Base-by-base conservation (phyloP, 2,113 vertebrate genomes). In the Stercorarius parasiticus region DNA sequence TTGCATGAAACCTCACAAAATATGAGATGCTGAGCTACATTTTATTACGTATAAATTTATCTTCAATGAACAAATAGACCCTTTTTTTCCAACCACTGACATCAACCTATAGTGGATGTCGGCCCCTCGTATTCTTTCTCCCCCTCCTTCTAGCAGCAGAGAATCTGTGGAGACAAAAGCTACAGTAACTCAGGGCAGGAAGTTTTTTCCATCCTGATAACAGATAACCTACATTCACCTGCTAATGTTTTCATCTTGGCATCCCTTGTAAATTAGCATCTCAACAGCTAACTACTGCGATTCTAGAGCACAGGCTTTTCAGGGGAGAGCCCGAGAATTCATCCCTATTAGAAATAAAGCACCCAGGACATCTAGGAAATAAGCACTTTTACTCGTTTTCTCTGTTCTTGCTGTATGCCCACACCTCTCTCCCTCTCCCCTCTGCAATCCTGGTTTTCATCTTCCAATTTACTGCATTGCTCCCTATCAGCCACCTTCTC, bases 381-480 rank as follows among this genome's bases (percentile, higher is more conserved):
- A 15, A 61, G 50, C 10, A 17, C 0, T 2, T 92, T 90, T 55
- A 64, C 30, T 38, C 6, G 0, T 30, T 78, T 53, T 16, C 66
- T 95, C 77, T 29, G 26, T 21, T 94, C 84, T 49, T 59, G 32
- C 90, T 77, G 36, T 27, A 50, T 3, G 42, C 79, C 96, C 78
- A 47, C 81, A 64, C 25, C 8, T 93, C 77, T 58, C 66, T 19
- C n/a, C 67, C 64, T 45, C 80, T 92, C 72, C 83, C 77, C 81
- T 89, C 47, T 0, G 0, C 88, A 94, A 73, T 86, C 79, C 85
- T 6, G 36, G 47, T 59, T 96, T 84, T 92, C 86, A 92, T 94
- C 93, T 93, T 86, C 73, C 83, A 90, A 86, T 95, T 97, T 95
- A 49, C 72, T 47, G 19, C 96, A 30, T 10, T 92, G 94, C 94